Percentiles rank a stretch among this genome's conserved stretches.
Evolutionary conservation across 1,140 invertebrate species (phyloP).

Genomic region (Drosophila ironensis): DNA sequence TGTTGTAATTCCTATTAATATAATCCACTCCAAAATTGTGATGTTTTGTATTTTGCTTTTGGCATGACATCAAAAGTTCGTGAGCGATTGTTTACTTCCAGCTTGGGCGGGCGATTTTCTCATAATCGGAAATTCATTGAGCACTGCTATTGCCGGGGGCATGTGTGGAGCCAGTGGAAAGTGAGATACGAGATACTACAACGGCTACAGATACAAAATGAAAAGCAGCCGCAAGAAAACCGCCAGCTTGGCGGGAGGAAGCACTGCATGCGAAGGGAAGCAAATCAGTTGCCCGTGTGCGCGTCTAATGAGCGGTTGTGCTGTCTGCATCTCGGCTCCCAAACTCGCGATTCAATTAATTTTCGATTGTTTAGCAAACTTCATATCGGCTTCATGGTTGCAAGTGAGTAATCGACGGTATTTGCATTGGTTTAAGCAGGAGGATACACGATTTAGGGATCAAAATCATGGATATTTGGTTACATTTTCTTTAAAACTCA

Average conservation of each 20-base stretch:
- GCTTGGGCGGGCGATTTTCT: slow-evolving; percentile 49
- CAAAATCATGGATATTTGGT: too few relatives aligned
- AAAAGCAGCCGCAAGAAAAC: slow-evolving; percentile 7
- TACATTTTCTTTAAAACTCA: too few relatives aligned
- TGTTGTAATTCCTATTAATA: slow-evolving; percentile 72
- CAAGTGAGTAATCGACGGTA: too few relatives aligned
- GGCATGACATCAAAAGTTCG: slow-evolving; percentile 72
- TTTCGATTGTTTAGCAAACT: too few relatives aligned
- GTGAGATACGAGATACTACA: too few relatives aligned
- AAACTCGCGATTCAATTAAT: too few relatives aligned
- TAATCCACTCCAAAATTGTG: slow-evolving; percentile 25
- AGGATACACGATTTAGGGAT: too few relatives aligned
- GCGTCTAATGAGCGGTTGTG: slow-evolving; percentile 47
- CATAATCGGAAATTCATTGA: slow-evolving; percentile 72
- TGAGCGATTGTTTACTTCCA: slow-evolving; percentile 21
- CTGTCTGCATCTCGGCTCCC: slow-evolving; percentile 10
- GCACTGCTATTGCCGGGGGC: slow-evolving; percentile 10
- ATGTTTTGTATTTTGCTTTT: slow-evolving; percentile 8
- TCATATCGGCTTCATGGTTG: too few relatives aligned
- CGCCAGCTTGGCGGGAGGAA: slow-evolving; percentile 25
- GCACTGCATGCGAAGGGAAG: slow-evolving; percentile 31
- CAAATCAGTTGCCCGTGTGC: slow-evolving; percentile 57
- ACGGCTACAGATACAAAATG: too few relatives aligned
- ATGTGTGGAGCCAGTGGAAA: slow-evolving; percentile 17
- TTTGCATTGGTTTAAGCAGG: too few relatives aligned